These are phyloP conservation scores for Chelonus insularis DNA, from an alignment of 1,140 invertebrate genomes.

Conservation along the genomic window DNA sequence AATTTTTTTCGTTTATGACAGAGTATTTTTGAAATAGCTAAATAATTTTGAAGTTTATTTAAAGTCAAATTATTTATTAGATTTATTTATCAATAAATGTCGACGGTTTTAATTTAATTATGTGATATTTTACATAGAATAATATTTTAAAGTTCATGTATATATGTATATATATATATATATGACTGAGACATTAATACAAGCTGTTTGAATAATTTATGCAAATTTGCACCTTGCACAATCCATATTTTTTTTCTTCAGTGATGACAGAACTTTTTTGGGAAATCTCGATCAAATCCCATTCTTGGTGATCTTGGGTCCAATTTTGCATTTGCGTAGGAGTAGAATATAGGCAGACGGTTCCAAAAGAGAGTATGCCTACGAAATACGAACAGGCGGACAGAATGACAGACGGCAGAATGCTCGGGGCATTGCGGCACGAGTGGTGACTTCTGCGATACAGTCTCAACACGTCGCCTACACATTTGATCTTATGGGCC, in stretches of 20 bases:
- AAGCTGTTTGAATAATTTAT: conserved; percentile 11
- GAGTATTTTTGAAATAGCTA: no score
- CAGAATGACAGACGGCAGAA: conserved; percentile 55
- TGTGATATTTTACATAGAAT: no score
- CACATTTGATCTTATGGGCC: conserved; percentile 36
- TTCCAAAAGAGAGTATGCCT: conserved; percentile 15
- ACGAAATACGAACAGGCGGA: conserved; percentile 51
- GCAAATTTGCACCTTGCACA: conserved; percentile 10
- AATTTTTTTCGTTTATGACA: no score
- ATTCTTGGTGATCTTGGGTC: conserved; percentile 22
- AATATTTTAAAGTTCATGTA: no score
- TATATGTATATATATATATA: no score
- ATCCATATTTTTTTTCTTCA: no score
- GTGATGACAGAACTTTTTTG: not conserved
- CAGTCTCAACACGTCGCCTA: conserved; percentile 47
- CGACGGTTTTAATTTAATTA: no score
- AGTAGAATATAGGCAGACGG: conserved; percentile 6
- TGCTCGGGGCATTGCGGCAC: conserved; percentile 42
- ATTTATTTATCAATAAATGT: no score
- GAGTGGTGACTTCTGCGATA: conserved; percentile 53
- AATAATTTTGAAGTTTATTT: no score
- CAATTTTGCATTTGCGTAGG: conserved; percentile 29
- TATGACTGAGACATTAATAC: no score
- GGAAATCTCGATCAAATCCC: not conserved
- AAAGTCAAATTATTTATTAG: no score